Conservation (phyloP, 2,888 invertebrate species). For the Fissipunctia ypsillon region DNA sequence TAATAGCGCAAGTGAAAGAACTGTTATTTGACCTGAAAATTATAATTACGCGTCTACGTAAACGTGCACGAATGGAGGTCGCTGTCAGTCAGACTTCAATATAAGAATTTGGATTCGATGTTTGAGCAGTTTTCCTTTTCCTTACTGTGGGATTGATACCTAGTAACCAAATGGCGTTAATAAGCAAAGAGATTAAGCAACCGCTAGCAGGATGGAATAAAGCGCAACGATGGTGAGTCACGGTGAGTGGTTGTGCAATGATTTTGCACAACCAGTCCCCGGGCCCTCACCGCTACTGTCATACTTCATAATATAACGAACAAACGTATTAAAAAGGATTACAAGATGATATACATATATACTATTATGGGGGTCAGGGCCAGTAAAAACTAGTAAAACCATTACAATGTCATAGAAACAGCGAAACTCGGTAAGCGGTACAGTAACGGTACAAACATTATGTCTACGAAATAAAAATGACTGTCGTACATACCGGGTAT, state of each 20-base stretch:
- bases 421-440: slow-evolving; percentile 49
- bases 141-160: slow-evolving; percentile 39
- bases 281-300: slow-evolving; percentile 75
- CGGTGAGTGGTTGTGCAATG: slow-evolving; percentile 83
- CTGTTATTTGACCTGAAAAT: slow-evolving; percentile 67
- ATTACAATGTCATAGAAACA: slow-evolving; percentile 56
- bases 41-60: slow-evolving; percentile 60
- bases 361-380: slow-evolving; percentile 65
- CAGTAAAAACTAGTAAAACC: slow-evolving; percentile 58
- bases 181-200: slow-evolving; percentile 80
- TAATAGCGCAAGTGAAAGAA: slow-evolving; percentile 62
- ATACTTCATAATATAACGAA: slow-evolving; percentile 73
- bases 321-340: slow-evolving; percentile 66
- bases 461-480: slow-evolving; percentile 55
- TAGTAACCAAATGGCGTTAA: slow-evolving; percentile 73
- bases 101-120: slow-evolving; percentile 31
- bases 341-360: slow-evolving; percentile 9
- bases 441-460: slow-evolving; percentile 59
- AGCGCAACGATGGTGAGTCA: slow-evolving; percentile 84
- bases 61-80: slow-evolving; percentile 59
- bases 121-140: slow-evolving; percentile 34
- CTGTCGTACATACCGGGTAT: slow-evolving; percentile 32
- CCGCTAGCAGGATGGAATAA: slow-evolving; percentile 79
- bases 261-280: slow-evolving; percentile 83
- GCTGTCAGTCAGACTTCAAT: slow-evolving; percentile 15